Evolutionary conservation across 2,113 vertebrate species (phyloP).

Genomic region (Eulemur rufifrons): DNA sequence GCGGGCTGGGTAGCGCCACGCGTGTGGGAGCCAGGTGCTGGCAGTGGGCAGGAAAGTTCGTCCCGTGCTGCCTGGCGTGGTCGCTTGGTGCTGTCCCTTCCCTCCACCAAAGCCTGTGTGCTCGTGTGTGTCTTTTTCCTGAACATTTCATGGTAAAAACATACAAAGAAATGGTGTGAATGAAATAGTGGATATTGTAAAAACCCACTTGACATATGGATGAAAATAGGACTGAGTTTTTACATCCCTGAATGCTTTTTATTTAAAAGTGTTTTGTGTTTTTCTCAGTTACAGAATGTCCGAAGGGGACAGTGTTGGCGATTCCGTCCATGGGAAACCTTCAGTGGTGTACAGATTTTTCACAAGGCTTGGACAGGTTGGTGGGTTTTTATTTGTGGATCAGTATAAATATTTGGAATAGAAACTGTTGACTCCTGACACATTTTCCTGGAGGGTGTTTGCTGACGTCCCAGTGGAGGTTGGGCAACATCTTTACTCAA

Average conservation of each 20-base stretch:
- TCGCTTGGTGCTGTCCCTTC: neutral
- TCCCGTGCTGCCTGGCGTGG: accelerated
- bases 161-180: neutral
- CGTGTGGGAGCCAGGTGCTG: neutral
- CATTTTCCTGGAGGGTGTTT: accelerated
- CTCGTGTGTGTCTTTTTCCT: neutral
- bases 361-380: slow-evolving; percentile 95
- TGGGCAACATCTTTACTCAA: no score
- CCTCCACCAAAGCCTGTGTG: neutral
- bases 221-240: neutral
- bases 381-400: slow-evolving; percentile 51
- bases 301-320: slow-evolving; percentile 98
- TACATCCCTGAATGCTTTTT: neutral
- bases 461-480: accelerated
- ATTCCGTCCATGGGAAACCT: slow-evolving; percentile 97
- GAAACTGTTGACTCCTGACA: neutral
- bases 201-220: neutral
- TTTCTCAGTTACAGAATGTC: slow-evolving; percentile 92
- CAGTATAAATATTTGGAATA: neutral
- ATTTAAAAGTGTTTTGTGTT: neutral
- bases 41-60: neutral
- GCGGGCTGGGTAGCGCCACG: accelerated
- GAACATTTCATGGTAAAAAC: neutral
- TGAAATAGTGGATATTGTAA: neutral
- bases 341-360: slow-evolving; percentile 94